Conservation (phyloP, 1,140 invertebrate species). For the Sminthurides bifidus region DNA sequence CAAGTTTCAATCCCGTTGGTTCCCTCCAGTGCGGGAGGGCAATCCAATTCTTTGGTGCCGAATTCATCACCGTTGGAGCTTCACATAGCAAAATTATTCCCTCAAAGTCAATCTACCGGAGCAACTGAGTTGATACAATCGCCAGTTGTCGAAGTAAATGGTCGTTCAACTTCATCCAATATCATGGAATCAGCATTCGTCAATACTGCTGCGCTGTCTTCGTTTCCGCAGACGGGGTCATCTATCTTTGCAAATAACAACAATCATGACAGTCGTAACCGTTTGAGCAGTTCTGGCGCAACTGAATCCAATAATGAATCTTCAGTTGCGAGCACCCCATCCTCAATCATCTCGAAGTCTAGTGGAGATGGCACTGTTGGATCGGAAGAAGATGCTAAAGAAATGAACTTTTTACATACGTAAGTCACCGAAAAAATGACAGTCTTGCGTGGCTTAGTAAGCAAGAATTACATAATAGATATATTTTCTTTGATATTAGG, state of each 20-base stretch:
- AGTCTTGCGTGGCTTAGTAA: background rate
- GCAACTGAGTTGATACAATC: background rate
- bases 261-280: background rate
- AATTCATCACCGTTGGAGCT: background rate
- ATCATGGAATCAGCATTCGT: conserved; percentile 2
- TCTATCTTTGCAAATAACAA: conserved; percentile 3
- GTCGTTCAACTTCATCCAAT: background rate
- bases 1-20: background rate
- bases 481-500: conserved; percentile 2
- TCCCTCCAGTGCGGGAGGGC: background rate
- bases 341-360: background rate
- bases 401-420: background rate
- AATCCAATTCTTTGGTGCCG: background rate
- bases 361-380: background rate
- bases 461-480: background rate
- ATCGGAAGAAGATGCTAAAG: background rate
- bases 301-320: background rate
- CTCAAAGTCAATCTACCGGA: background rate
- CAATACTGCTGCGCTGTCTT: background rate
- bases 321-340: background rate
- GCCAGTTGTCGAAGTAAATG: background rate
- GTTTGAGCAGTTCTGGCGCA: background rate
- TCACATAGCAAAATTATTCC: conserved; percentile 2
- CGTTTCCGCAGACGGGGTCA: too few species aligned
- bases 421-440: background rate